Conservation (phyloP, 1,140 invertebrate genomes). For the Nasonia vitripennis region DNA sequence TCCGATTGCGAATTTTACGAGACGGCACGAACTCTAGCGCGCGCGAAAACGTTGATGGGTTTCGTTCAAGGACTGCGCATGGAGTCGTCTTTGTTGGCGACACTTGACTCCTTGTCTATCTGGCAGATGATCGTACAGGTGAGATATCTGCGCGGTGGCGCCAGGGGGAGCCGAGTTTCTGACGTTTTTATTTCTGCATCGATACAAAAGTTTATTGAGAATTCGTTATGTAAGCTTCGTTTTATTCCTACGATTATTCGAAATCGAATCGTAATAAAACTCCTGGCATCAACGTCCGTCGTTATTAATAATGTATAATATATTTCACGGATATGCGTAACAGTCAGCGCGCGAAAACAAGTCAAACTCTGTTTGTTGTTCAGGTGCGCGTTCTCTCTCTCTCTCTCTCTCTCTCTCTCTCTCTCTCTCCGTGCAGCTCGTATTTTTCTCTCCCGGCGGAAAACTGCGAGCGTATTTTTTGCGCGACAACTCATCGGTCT, state of each 20-base stretch:
- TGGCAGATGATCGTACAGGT: not conserved
- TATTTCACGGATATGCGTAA: not conserved
- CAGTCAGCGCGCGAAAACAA: not conserved
- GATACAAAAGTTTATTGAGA: not conserved
- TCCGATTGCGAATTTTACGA: slow-evolving; percentile 32
- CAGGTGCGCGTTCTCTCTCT: not conserved
- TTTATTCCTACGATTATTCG: too few relatives aligned
- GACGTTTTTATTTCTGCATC: not conserved
- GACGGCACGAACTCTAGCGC: not conserved
- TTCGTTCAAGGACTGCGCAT: slow-evolving; percentile 6
- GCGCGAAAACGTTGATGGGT: slow-evolving; percentile 21
- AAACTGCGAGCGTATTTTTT: not conserved
- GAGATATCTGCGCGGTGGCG: not conserved
- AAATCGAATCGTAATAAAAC: too few relatives aligned
- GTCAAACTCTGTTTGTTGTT: not conserved
- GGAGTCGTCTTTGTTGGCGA: not conserved
- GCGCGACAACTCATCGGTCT: not conserved
- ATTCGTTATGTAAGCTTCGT: too few relatives aligned
- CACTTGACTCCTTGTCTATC: not conserved
- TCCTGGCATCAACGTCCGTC: too few relatives aligned
- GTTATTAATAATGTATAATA: too few relatives aligned
- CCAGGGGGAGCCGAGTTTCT: too few relatives aligned
- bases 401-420: not conserved
- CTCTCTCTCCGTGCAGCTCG: not conserved
- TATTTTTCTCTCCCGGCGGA: not conserved